Evolutionary conservation across 2,888 invertebrate genomes (phyloP), one percentile per base, ranked within the genome.

Genomic region (Hedychridium roseum): DNA sequence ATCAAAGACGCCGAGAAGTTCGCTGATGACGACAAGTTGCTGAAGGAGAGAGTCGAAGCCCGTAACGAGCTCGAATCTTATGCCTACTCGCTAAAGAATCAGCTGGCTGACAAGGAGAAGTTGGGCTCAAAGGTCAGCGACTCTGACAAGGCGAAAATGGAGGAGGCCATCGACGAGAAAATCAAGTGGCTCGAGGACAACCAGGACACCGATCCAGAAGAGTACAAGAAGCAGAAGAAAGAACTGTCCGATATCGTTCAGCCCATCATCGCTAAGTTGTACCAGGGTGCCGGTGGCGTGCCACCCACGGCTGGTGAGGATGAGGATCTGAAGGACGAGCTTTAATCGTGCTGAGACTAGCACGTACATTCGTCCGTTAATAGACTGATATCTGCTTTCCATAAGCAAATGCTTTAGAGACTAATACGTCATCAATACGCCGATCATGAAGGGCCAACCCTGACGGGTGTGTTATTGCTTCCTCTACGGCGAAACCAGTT

Each of bases 1-100:
- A 97, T 99, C 80, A 93, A 93, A 81, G 98, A 99, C 76, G 97
- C 98, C 1, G 99, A 99, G 82, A 94, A 94, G 80, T 99, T 97
- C 81, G 96, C 97, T 12, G 98, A 98, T 73, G 98, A 99, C 64
- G 99, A 99, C 81, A 97, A 97, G 83, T 95, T 94, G 80, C 82
- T 95, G 60, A 95, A 95, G 82, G 95, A 97, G 80, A 87, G 91
- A 40, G 96, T 98, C 2, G 98, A 98, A 78, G 90, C 97, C 2
- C 88, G 96, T 61, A 98, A 98, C 79, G 98, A 98, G 76, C 85
- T 99, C 43, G 98, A 99, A 81, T 93, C 94, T 47, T 97, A 97
- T 70, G 94, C 96, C 0, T 99, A 99, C 82, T 95, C 96, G 2
- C 85, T 99, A 52, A 99, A 98, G 84, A 98, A 96, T 81, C 97